These are phyloP conservation scores for Pseudoips prasinana DNA, from an alignment of 2,888 invertebrate genomes.

Conservation along the genomic window DNA sequence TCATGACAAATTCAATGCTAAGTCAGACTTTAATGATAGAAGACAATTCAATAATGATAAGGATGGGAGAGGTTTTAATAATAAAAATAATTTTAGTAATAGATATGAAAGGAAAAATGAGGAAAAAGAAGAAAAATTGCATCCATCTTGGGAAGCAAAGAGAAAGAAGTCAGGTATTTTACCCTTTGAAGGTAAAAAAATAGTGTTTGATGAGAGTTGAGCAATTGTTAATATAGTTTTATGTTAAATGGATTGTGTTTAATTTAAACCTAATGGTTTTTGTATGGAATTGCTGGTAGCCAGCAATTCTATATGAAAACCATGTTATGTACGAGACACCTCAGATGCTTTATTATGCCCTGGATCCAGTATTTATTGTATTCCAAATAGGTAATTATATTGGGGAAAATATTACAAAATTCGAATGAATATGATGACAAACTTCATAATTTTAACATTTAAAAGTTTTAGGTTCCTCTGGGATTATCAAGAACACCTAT, in stretches of 20 bases:
- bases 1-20: slow-evolving; percentile 21
- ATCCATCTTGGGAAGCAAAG: slow-evolving; percentile 81
- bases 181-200: slow-evolving; percentile 75
- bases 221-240: slow-evolving; percentile 11
- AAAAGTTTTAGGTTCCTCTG: too few relatives aligned
- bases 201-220: slow-evolving; percentile 65
- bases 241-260: slow-evolving; percentile 3
- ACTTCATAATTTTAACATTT: too few relatives aligned
- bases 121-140: slow-evolving; percentile 63
- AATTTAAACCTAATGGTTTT: too few relatives aligned
- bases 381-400: too few relatives aligned
- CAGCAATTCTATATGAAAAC: too few relatives aligned
- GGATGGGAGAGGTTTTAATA: slow-evolving; percentile 24
- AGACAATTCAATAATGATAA: slow-evolving; percentile 26
- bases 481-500: too few relatives aligned
- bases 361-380: too few relatives aligned
- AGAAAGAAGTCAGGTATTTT: slow-evolving; percentile 67
- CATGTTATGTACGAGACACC: too few relatives aligned
- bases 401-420: too few relatives aligned
- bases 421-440: too few relatives aligned
- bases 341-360: too few relatives aligned
- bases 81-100: slow-evolving; percentile 24
- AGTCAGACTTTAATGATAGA: slow-evolving; percentile 14
- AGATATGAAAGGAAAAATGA: slow-evolving; percentile 27
- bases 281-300: too few relatives aligned